phyloP scores from a whole-genome alignment of 1,140 invertebrate species.

The Augochlora pura region DNA sequence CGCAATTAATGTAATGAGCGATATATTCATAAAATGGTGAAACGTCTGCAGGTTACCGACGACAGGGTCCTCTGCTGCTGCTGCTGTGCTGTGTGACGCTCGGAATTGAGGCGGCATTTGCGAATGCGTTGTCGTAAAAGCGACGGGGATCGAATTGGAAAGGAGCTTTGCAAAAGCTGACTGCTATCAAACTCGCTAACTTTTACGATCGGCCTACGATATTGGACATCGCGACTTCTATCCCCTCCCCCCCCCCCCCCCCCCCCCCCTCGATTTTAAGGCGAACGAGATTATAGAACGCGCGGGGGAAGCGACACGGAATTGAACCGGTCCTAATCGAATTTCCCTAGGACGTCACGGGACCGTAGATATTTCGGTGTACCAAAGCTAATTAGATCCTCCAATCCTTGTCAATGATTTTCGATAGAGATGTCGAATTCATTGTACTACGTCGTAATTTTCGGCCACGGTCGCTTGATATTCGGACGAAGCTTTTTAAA shows the following conservation, averaged over 20 bases:
- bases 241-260: no score
- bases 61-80: background rate
- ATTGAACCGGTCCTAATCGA: conserved; percentile 16
- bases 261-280: conserved; percentile 9
- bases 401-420: background rate
- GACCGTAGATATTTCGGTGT: background rate
- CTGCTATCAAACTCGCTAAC: conserved; percentile 64
- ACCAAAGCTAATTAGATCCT: background rate
- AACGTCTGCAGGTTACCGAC: background rate
- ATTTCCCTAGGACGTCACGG: background rate
- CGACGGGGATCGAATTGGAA: conserved; percentile 54
- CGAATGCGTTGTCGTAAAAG: conserved; percentile 56
- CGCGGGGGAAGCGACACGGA: background rate
- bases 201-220: conserved; percentile 59
- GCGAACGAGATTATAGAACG: conserved; percentile 23
- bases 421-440: background rate
- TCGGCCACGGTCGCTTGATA: no score
- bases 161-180: conserved; percentile 50
- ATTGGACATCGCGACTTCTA: conserved; percentile 34
- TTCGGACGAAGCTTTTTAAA: no score
- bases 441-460: background rate
- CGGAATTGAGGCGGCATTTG: conserved; percentile 51
- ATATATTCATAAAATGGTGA: background rate
- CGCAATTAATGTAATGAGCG: background rate
- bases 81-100: conserved; percentile 19